phyloP scores from a whole-genome alignment of 2,113 vertebrate genomes.

The Ramphastos sulfuratus region DNA sequence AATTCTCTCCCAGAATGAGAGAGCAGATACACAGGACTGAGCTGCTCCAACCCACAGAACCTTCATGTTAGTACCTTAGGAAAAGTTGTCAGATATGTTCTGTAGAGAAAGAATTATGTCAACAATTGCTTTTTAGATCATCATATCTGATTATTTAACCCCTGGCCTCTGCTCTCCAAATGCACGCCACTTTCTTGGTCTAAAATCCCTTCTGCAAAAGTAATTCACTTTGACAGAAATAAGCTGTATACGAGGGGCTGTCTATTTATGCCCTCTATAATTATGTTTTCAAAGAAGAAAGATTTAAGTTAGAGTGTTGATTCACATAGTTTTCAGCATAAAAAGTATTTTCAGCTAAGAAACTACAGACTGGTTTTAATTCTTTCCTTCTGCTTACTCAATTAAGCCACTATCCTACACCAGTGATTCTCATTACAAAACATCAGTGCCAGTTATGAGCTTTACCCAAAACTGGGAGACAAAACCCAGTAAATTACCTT shows the following conservation, averaged over 20 bases:
- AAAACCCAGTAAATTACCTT: not conserved
- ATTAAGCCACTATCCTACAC: not conserved
- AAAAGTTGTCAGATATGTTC: not conserved
- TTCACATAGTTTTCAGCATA: not conserved
- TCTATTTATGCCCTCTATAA: not conserved
- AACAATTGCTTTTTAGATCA: not conserved
- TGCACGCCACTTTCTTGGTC: not conserved
- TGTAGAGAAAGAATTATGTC: not conserved
- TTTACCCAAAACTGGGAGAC: not conserved
- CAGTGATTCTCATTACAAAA: not conserved
- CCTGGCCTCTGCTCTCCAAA: not conserved
- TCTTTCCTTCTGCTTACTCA: not conserved
- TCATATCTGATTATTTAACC: not conserved
- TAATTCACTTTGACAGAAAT: not conserved
- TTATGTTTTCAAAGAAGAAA: not conserved
- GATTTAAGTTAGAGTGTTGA: not conserved
- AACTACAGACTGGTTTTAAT: not conserved
- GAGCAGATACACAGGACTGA: accelerated
- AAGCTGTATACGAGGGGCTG: not conserved
- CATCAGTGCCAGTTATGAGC: not conserved
- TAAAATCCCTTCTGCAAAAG: not conserved
- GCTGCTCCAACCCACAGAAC: not conserved
- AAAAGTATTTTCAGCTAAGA: not conserved
- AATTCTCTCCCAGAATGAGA: not conserved
- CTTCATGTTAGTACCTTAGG: not conserved